Evolutionary conservation across 2,797 vertebrate genomes (phyloP).

Genomic region (Ctenopoma multispine): DNA sequence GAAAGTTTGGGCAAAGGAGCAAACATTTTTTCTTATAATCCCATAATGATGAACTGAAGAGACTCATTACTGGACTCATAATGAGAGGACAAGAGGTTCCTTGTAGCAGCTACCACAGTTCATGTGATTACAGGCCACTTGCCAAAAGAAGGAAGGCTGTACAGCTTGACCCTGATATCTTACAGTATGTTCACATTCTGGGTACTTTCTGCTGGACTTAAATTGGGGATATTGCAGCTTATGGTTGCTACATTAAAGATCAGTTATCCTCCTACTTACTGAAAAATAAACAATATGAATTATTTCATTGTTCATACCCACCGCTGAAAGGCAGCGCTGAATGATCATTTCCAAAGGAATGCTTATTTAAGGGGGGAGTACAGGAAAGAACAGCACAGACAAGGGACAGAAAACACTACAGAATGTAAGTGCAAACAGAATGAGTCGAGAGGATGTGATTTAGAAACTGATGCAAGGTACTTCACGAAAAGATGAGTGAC

Average conservation of each 20-base stretch:
- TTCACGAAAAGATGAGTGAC: constrained; percentile 20
- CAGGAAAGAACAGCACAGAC: background rate
- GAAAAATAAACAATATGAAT: too few species aligned
- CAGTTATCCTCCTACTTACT: too few species aligned
- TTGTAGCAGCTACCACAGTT: constrained; percentile 49
- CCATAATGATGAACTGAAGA: constrained; percentile 45
- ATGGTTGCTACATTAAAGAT: too few species aligned
- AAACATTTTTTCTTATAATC: constrained; percentile 62
- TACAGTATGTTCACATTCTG: too few species aligned
- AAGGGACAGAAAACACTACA: background rate
- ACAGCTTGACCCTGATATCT: too few species aligned
- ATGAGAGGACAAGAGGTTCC: constrained; percentile 55
- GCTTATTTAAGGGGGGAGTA: background rate
- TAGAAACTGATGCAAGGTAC: constrained; percentile 30
- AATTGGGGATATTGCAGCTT: too few species aligned
- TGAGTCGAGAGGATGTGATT: constrained; percentile 48
- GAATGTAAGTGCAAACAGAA: constrained; percentile 23
- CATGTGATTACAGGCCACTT: constrained; percentile 37
- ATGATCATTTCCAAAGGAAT: constrained; percentile 9
- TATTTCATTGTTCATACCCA: too few species aligned
- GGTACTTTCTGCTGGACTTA: too few species aligned
- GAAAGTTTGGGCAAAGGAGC: constrained; percentile 38
- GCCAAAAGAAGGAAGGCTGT: background rate
- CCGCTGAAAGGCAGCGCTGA: background rate
- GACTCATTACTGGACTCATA: constrained; percentile 40